Conservation (phyloP, 2,888 invertebrate genomes). For the Tortricodes alternella region DNA sequence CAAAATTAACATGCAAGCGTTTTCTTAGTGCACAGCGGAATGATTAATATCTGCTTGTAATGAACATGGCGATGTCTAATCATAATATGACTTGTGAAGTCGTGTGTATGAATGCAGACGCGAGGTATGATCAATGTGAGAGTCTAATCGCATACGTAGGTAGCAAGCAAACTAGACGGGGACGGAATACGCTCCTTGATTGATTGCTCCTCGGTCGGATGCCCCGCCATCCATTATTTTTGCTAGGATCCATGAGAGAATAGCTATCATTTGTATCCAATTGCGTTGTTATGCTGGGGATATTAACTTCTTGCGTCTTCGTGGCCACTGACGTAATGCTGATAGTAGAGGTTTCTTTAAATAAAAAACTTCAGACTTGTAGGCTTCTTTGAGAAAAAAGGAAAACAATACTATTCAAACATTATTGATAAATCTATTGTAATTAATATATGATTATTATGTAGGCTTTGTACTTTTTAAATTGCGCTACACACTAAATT, state of each 20-base stretch:
- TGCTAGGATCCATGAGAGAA: constrained; percentile 43
- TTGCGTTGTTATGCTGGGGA: constrained; percentile 40
- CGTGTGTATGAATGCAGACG: constrained; percentile 26
- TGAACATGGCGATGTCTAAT: constrained; percentile 25
- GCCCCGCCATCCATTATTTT: constrained; percentile 48
- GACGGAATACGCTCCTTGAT: constrained; percentile 42
- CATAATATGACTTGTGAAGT: constrained; percentile 19
- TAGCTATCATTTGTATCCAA: constrained; percentile 48
- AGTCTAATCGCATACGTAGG: constrained; percentile 39
- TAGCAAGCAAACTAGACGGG: constrained; percentile 28
- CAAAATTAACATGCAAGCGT: not conserved
- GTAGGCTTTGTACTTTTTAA: too few relatives aligned
- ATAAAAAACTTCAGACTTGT: not conserved
- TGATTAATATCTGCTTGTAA: constrained; percentile 24
- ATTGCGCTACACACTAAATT: too few relatives aligned
- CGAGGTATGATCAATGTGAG: constrained; percentile 40
- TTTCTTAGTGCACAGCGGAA: constrained; percentile 11
- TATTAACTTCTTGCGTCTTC: constrained; percentile 32
- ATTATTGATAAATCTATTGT: too few relatives aligned
- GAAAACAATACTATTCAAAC: not conserved
- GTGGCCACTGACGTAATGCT: constrained; percentile 28
- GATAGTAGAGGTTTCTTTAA: not conserved
- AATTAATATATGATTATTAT: too few relatives aligned
- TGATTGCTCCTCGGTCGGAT: constrained; percentile 48
- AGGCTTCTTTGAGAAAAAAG: too few relatives aligned